phyloP scores from a whole-genome alignment of 2,888 invertebrate species.

The Leucophenga maculata region DNA sequence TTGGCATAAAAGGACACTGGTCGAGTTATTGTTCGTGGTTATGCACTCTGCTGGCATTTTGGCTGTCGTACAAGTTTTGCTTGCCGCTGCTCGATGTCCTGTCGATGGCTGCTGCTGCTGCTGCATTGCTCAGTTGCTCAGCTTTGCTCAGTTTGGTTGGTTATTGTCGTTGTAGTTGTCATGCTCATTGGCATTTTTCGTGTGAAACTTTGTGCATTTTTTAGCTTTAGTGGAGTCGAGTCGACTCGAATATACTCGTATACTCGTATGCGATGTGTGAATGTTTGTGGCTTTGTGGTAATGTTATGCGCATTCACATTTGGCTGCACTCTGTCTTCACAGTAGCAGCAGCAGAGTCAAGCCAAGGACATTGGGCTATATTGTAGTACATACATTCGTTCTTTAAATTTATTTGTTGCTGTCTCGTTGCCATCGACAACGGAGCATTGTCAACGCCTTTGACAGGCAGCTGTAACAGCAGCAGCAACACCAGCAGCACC shows the following conservation, averaged over 20 bases:
- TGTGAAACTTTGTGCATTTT: conserved; percentile 17
- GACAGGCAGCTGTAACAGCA: neutral
- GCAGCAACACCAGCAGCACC: conserved; percentile 5
- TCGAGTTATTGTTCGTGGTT: conserved; percentile 23
- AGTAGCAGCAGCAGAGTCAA: conserved; percentile 3
- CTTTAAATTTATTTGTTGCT: conserved; percentile 15
- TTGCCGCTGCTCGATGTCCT: neutral
- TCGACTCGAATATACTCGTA: no score
- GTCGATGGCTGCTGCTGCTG: no score
- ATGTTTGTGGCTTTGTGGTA: conserved; percentile 22
- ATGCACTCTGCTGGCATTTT: conserved; percentile 8
- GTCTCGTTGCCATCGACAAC: neutral
- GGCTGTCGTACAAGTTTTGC: neutral
- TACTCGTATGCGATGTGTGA: neutral
- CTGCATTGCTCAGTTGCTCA: no score
- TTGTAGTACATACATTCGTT: neutral
- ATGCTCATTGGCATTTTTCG: conserved; percentile 25
- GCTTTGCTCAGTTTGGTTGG: neutral
- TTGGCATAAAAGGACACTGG: conserved; percentile 21
- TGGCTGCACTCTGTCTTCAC: conserved; percentile 22
- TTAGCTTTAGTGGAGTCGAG: neutral
- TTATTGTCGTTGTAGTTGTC: conserved; percentile 11
- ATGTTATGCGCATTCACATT: conserved; percentile 26
- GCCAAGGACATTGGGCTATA: conserved; percentile 20
- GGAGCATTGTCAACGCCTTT: conserved; percentile 19